A percentile compares a stretch with the other conserved stretches of the same genome.
Evolutionary conservation across 2,888 invertebrate species (phyloP).

Genomic region (Tanytarsus gracilentus): DNA sequence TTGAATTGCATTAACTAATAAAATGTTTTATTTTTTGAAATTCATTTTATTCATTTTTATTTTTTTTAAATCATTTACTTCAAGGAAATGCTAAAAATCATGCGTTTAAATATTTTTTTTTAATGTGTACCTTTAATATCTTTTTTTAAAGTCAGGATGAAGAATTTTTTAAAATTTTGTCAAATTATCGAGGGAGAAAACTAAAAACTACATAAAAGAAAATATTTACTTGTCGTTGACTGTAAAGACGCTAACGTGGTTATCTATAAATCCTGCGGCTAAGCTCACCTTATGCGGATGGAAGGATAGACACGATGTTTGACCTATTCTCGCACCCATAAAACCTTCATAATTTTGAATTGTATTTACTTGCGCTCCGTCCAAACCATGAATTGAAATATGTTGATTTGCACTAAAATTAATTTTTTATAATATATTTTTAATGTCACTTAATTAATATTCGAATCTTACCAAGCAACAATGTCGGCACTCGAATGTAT

Average conservation of each 20-base stretch:
- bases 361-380: constrained; percentile 63
- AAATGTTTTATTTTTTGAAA: constrained; percentile 1
- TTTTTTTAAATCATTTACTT: neutral
- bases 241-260: constrained; percentile 64
- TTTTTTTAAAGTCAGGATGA: too few relatives aligned
- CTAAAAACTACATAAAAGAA: neutral
- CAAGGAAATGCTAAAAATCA: neutral
- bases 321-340: constrained; percentile 76
- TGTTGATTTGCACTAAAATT: constrained; percentile 64
- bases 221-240: neutral
- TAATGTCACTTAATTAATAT: constrained; percentile 18
- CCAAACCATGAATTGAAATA: constrained; percentile 66
- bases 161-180: too few relatives aligned
- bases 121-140: too few relatives aligned
- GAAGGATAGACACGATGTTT: constrained; percentile 80
- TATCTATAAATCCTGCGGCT: constrained; percentile 81
- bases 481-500: constrained; percentile 72
- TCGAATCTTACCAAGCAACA: constrained; percentile 65
- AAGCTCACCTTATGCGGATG: constrained; percentile 77
- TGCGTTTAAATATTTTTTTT: neutral
- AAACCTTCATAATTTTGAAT: constrained; percentile 89
- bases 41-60: neutral
- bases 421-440: constrained; percentile 26
- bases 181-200: too few relatives aligned
- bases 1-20: neutral